Conservation (phyloP, 2,113 vertebrate species). For the Acrocephalus arundinaceus region DNA sequence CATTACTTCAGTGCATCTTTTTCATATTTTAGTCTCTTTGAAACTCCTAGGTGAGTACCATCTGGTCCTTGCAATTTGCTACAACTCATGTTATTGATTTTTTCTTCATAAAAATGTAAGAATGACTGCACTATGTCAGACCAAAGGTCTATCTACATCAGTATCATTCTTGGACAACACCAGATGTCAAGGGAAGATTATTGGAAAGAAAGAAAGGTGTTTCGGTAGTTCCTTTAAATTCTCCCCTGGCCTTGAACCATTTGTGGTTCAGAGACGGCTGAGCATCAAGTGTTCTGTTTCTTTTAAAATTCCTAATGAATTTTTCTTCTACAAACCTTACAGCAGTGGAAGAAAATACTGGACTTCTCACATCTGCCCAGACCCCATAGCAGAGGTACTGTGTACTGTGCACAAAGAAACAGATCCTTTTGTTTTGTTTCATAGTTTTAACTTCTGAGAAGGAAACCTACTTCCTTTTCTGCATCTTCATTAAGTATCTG, state of each 20-base stretch:
- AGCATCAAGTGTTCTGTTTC: not conserved
- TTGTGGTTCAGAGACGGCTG: not conserved
- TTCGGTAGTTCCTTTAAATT: not conserved
- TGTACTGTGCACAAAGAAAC: not conserved
- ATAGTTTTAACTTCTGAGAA: not conserved
- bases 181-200: slow-evolving; percentile 22
- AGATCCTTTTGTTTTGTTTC: not conserved
- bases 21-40: slow-evolving; percentile 38
- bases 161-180: not conserved
- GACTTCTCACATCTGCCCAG: not conserved
- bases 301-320: not conserved
- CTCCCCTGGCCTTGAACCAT: not conserved
- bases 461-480: not conserved
- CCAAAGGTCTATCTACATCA: not conserved
- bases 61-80: slow-evolving; percentile 45
- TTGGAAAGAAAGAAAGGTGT: not conserved
- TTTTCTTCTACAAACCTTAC: not conserved
- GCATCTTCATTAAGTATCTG: not conserved
- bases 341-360: not conserved
- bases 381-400: not conserved
- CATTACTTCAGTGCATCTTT: slow-evolving; percentile 14
- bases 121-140: not conserved
- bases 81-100: slow-evolving; percentile 48
- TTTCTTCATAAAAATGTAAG: slow-evolving; percentile 45
- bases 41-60: slow-evolving; percentile 41